Evolutionary conservation across 2,888 invertebrate genomes (phyloP), one percentile per base, ranked within the genome.

Genomic region (Diachrysia chrysitis): DNA sequence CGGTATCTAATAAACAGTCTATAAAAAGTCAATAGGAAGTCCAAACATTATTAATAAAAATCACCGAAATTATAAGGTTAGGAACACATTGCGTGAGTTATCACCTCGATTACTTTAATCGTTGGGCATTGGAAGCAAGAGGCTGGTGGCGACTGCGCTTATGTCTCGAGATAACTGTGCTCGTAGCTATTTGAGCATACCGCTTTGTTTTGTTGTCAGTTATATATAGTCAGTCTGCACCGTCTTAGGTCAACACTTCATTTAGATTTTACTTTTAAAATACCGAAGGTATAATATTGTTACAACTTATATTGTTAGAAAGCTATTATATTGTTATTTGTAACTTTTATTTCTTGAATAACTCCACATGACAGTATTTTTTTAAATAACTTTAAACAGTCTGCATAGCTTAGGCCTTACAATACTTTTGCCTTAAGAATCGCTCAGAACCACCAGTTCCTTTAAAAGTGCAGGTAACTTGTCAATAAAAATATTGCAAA

Each of bases 31-130:
- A 83, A 85, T 79, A 82, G 82, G 79, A 76, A 78, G 69, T 78
- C 86, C 92, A 93, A 92, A 91, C 88, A 88, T 85, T 85, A 85
- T 76, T 82, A 85, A 88, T 87, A 92, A 90, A 90, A 92, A 91
- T 89, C 79, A 90, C 91, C 89, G 91, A 93, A 93, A 93, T 93
- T 90, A 93, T 91, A 92, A 87, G 86, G 82, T 87, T 53, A 72
- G 73, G 87, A 87, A 83, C 83, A 85, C 86, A 87, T 80, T 81
- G 83, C 71, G 85, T 92, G 91, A 94, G 85, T 93, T 89, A 94
- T 94, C 86, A 85, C 83, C 74, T 84, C 87, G 83, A 93, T 94
- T 94, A 93, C 86, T 90, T 86, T 93, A 94, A 93, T 94, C 86
- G 89, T 78, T 79, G 86, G 76, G 80, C 87, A 86, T 87, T 83